phyloP scores from a whole-genome alignment of 2,888 invertebrate species.

The Margaritifera margaritifera region DNA sequence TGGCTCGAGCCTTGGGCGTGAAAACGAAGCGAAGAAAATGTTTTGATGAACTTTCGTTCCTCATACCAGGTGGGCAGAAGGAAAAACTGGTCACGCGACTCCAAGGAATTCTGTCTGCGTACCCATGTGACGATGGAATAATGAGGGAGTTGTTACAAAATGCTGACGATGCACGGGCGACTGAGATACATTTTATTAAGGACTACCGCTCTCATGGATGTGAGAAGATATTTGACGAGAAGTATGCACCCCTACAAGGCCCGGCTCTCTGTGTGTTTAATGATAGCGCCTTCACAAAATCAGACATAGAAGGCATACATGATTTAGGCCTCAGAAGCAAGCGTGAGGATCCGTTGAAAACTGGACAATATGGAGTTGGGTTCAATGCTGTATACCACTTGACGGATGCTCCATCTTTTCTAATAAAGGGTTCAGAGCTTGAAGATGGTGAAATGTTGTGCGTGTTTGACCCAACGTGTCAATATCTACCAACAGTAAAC shows the following conservation, averaged over 20 bases:
- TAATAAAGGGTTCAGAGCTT: too few relatives aligned
- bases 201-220: constrained; percentile 48
- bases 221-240: constrained; percentile 34
- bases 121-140: constrained; percentile 68
- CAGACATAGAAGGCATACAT: constrained; percentile 65
- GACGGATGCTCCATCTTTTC: too few relatives aligned
- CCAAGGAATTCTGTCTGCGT: constrained; percentile 58
- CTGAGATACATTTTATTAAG: too few relatives aligned
- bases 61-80: constrained; percentile 63
- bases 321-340: constrained; percentile 65
- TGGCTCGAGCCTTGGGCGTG: constrained; percentile 53
- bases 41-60: constrained; percentile 11
- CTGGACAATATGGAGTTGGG: too few relatives aligned
- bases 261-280: too few relatives aligned
- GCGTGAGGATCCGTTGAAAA: too few relatives aligned
- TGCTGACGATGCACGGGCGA: too few relatives aligned
- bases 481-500: constrained; percentile 37
- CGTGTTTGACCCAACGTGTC: constrained; percentile 55
- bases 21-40: constrained; percentile 30
- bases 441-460: constrained; percentile 39
- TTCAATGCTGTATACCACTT: too few relatives aligned
- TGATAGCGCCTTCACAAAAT: constrained; percentile 60
- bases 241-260: too few relatives aligned
- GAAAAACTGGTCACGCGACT: constrained; percentile 63
- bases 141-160: too few relatives aligned